Evolutionary conservation across 2,797 vertebrate genomes (phyloP).

Genomic region (Aselliscus stoliczkanus): DNA sequence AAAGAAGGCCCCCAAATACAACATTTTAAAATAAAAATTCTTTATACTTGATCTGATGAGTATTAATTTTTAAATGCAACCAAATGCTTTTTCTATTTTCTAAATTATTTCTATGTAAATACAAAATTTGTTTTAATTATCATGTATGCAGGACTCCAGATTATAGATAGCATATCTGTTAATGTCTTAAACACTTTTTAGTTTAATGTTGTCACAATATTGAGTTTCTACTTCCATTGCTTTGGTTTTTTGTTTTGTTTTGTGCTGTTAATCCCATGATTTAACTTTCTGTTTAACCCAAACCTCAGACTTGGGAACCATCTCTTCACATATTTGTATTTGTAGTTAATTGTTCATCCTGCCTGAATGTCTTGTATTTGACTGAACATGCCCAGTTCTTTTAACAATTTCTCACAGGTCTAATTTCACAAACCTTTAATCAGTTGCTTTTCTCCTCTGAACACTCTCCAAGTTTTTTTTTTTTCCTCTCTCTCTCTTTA

Average conservation of each 20-base stretch:
- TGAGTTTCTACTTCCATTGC: neutral
- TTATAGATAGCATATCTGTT: neutral
- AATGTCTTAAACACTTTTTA: slow-evolving; percentile 18
- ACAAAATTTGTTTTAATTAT: slow-evolving; percentile 31
- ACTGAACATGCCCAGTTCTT: slow-evolving; percentile 51
- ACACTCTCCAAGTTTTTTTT: slow-evolving; percentile 42
- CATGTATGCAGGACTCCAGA: neutral
- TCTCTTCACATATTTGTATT: slow-evolving; percentile 16
- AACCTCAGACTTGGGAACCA: slow-evolving; percentile 18
- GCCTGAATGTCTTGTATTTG: neutral
- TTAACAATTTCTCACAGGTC: slow-evolving; percentile 3
- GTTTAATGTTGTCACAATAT: neutral
- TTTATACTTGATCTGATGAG: neutral
- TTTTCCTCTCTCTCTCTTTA: neutral
- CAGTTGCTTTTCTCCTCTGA: slow-evolving; percentile 51
- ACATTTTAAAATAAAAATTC: neutral
- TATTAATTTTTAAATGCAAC: slow-evolving; percentile 15
- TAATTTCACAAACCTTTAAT: slow-evolving; percentile 59
- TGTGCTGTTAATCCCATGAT: slow-evolving; percentile 18
- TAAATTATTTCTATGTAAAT: slow-evolving; percentile 21
- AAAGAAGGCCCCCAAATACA: neutral
- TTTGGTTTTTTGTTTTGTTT: neutral
- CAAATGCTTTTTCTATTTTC: neutral
- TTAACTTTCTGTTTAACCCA: slow-evolving; percentile 39
- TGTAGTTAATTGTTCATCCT: slow-evolving; percentile 22